Conservation (phyloP, 1,140 invertebrate species). For the Achroia grisella region DNA sequence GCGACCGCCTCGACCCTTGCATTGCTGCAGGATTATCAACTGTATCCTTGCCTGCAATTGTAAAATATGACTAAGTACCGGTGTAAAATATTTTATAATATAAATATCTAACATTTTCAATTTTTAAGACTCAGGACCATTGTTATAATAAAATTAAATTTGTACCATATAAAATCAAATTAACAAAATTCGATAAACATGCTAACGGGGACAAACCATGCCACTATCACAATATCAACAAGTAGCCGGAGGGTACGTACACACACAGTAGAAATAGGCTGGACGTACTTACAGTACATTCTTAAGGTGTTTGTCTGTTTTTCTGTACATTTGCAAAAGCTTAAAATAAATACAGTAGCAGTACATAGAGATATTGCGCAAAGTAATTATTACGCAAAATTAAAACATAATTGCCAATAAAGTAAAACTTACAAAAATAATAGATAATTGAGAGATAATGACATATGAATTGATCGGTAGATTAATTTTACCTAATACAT, state of each 20-base stretch:
- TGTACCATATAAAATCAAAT: slow-evolving; percentile 18
- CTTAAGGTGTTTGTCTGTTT: background rate
- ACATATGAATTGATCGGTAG: no score
- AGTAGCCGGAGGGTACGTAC: background rate
- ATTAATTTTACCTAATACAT: no score
- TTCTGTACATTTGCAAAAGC: no score
- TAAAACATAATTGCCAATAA: no score
- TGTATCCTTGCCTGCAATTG: slow-evolving; percentile 67
- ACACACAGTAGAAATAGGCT: background rate
- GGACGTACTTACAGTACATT: background rate
- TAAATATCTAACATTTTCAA: background rate
- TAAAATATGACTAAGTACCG: background rate
- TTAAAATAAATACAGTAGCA: no score
- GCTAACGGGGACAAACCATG: slow-evolving; percentile 27
- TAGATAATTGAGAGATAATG: no score
- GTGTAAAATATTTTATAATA: background rate
- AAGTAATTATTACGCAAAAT: no score
- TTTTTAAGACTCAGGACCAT: slow-evolving; percentile 48
- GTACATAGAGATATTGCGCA: no score
- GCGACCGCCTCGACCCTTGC: slow-evolving; percentile 47
- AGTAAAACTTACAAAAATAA: no score
- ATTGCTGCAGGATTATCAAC: slow-evolving; percentile 65
- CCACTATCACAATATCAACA: slow-evolving; percentile 1
- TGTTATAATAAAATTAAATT: slow-evolving; percentile 12
- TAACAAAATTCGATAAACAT: slow-evolving; percentile 26